Base-by-base conservation (phyloP, 1,140 invertebrate genomes). In the Pseudomyrmex cubaensis region DNA sequence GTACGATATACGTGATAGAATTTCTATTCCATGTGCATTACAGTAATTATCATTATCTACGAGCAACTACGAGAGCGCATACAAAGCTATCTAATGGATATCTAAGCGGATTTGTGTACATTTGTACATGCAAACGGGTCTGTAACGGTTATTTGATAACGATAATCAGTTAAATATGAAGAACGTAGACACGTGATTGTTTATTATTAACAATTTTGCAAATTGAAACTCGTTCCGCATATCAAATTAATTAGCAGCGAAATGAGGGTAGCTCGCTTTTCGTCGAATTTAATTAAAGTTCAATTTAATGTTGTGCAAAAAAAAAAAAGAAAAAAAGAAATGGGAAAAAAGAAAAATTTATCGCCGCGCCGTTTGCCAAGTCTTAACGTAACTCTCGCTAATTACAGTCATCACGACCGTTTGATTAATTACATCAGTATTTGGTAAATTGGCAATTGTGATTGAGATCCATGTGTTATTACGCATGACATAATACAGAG, bases 271-370 rank as follows among this genome's bases (percentile, higher is more conserved):
- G 35, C 35, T 63, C 15, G n/a, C 48, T 15, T 72, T 52, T 69
- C 59, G 35, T 54, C 2, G 10, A 69, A 63, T 82, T 85, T 67
- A 86, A 86, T 86, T 85, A 86, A 72, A 82, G 46, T 50, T 35
- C 10, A 50, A 0, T 44, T 44, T 59, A 66, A 59, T 52, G 12
- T 56, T 9, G 8, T 25, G 7, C 10, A 22, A 74, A 57, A 54
- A 50, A 66, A 82, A 35, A 35, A 35, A 35, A n/a, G n/a, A n/a
- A n/a, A 7, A 35, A 35, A 35, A 35, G 0, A 35, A 35, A 35
- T 25, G 25, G 1, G 5, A 35, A 35, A 35, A 35, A 7, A 35
- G 5, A 35, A 35, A 35, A 35, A 54, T 13, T 4, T 25, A 17
- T 13, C 59, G 10, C 52, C 17, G 5, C 17, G 5, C 13, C 22